Base-by-base conservation (phyloP, 2,797 vertebrate genomes). In the Serranus cabrilla region DNA sequence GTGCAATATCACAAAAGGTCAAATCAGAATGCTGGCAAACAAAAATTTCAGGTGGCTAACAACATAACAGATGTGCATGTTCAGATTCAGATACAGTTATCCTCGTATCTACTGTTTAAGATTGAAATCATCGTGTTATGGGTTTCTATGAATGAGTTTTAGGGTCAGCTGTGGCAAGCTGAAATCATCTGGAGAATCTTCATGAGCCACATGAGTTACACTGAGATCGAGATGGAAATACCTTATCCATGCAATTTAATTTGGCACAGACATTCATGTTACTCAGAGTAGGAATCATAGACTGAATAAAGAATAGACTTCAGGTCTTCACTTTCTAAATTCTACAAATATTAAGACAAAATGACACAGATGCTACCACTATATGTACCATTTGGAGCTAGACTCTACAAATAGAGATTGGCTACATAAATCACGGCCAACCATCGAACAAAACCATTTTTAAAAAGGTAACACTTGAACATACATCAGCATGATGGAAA, bases 1-100 rank as follows among this genome's bases (percentile, higher is more conserved):
- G 23, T 56, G 37, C 20, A 7, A 25, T 25, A 27, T 49, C 27
- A 57, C 61, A 71, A 20, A 8, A 50, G 76, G 42, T 61, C 20
- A 13, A 52, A 61, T 64, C 14, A 63, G 39, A 63, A 25, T 63
- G 43, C 25, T 39, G 60, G 56, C 58, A 65, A 72, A 82, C 59
- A 54, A 47, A 31, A 72, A 64, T 72, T 83, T 65, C 60, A 80
- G 46, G 55, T 71, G 72, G 76, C 52, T 82, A 89, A 80, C 42
- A 27, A 27, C 27, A 59, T 71, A 55, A 17, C 67, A 82, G 81
- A 89, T 76, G 7, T 55, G 40, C 20, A 34, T 61, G 47, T 76
- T 85, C 49, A 55, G 54, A 46, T 77, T 78, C 20, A 37, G 56
- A 76, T 37, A 23, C 0, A 39, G 40, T 79, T 56, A 62, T 70